Percentiles rank a stretch among this genome's conserved stretches.
Conservation (phyloP, 2,113 vertebrate species). For the Misgurnus anguillicaudatus region DNA sequence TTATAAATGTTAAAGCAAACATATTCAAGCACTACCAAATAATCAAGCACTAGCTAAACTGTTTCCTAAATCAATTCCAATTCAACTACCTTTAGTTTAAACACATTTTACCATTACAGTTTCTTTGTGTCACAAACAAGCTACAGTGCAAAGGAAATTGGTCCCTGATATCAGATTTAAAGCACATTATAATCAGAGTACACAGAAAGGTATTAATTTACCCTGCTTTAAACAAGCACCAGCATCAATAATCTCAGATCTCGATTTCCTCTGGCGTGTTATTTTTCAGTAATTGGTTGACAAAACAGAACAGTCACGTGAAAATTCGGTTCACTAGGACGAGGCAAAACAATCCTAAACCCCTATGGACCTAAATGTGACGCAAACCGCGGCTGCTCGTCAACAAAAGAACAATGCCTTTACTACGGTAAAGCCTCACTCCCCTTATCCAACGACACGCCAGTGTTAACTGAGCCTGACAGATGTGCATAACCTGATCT, state of each 20-base stretch:
- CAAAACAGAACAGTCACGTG: slow-evolving; percentile 26
- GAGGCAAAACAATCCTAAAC: slow-evolving; percentile 44
- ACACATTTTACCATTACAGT: not conserved
- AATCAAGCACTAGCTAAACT: not conserved
- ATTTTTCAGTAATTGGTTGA: slow-evolving; percentile 11
- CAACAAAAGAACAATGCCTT: slow-evolving; percentile 43
- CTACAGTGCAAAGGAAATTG: not conserved
- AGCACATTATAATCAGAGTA: not conserved
- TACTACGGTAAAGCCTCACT: slow-evolving; percentile 27
- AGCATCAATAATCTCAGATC: slow-evolving; percentile 1
- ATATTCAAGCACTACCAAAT: not conserved
- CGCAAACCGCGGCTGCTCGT: slow-evolving; percentile 27
- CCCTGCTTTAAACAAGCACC: not conserved
- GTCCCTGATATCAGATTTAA: not conserved
- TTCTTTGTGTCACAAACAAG: not conserved
- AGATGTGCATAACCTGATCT: slow-evolving; percentile 36
- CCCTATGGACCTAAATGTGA: slow-evolving; percentile 42
- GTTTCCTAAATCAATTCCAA: not conserved
- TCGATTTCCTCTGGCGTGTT: slow-evolving; percentile 1
- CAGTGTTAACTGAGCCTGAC: slow-evolving; percentile 19
- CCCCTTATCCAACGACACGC: slow-evolving; percentile 23
- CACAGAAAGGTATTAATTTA: not conserved
- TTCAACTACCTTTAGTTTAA: not conserved
- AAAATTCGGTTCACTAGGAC: slow-evolving; percentile 33
- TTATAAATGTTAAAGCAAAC: too few relatives aligned